Conservation (phyloP, 2,888 invertebrate species). For the Xanthia icteritia region DNA sequence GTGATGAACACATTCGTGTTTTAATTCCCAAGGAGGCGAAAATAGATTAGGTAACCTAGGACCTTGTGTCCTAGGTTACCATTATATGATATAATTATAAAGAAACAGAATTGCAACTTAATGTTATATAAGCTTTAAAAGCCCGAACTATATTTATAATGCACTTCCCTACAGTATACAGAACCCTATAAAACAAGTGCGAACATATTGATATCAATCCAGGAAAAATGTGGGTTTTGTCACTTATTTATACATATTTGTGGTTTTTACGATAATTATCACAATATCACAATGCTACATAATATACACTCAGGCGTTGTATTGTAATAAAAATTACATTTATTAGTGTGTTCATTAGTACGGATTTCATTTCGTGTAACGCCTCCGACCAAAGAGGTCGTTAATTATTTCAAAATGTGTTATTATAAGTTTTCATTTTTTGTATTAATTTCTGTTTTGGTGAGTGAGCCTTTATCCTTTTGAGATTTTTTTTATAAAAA, state of each 20-base stretch:
- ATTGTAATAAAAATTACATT: background rate
- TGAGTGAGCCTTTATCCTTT: conserved; percentile 16
- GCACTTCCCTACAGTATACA: too few relatives aligned
- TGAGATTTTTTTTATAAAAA: background rate
- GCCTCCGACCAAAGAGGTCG: conserved; percentile 12
- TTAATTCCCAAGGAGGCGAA: background rate
- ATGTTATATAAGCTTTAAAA: background rate
- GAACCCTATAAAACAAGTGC: background rate
- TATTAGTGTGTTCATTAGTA: too few relatives aligned
- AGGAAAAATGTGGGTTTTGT: conserved; percentile 38
- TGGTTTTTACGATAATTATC: conserved; percentile 26
- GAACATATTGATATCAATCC: conserved; percentile 1
- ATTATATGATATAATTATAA: background rate
- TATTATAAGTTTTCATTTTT: background rate
- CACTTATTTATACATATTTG: conserved; percentile 25
- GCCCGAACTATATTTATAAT: background rate
- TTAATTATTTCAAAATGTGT: conserved; percentile 33
- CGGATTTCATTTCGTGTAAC: conserved; percentile 28
- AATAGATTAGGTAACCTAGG: background rate
- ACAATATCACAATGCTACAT: conserved; percentile 9
- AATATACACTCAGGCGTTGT: background rate
- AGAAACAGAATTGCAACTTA: background rate
- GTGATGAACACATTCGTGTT: too few relatives aligned
- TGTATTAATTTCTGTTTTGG: conserved; percentile 26
- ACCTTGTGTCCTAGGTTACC: too few relatives aligned